Evolutionary conservation across 2,797 vertebrate genomes (phyloP).

Genomic region (Neosilurus mollespiculum): DNA sequence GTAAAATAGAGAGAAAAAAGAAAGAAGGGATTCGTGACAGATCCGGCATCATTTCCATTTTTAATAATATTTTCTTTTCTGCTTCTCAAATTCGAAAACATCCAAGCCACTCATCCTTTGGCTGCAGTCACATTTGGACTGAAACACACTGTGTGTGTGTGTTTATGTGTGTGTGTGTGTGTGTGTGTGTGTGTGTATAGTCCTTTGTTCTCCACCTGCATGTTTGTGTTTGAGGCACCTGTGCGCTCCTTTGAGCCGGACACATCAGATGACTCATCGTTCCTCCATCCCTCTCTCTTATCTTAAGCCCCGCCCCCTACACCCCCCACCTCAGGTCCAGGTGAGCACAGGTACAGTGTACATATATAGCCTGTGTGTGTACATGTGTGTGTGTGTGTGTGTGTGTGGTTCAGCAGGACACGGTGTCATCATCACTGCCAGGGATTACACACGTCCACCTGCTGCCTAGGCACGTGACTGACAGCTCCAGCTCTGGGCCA

Average conservation of each 20-base stretch:
- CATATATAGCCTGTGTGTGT: not conserved
- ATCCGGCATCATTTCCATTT: not conserved
- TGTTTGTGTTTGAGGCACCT: constrained; percentile 20
- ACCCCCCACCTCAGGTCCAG: not conserved
- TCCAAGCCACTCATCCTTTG: not conserved
- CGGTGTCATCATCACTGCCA: constrained; percentile 27
- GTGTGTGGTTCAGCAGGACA: constrained; percentile 31
- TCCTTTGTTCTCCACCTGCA: constrained; percentile 23
- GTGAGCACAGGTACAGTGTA: constrained; percentile 25
- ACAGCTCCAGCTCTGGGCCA: constrained; percentile 1
- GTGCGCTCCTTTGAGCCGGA: not conserved
- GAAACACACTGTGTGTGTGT: not conserved
- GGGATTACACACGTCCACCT: constrained; percentile 33
- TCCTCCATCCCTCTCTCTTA: constrained; percentile 11
- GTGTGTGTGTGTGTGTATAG: not conserved
- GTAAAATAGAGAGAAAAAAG: not conserved
- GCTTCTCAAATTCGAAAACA: not conserved
- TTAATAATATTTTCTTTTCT: not conserved
- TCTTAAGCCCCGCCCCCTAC: not conserved
- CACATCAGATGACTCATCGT: not conserved
- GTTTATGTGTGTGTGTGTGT: not conserved
- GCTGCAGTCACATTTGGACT: constrained; percentile 19
- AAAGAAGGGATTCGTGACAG: not conserved
- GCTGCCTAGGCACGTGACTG: constrained; percentile 16
- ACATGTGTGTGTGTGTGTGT: constrained; percentile 1